Percentiles rank a stretch among this genome's conserved stretches.
Conservation (phyloP, 2,797 vertebrate genomes). For the Anisognathus igniventris region DNA sequence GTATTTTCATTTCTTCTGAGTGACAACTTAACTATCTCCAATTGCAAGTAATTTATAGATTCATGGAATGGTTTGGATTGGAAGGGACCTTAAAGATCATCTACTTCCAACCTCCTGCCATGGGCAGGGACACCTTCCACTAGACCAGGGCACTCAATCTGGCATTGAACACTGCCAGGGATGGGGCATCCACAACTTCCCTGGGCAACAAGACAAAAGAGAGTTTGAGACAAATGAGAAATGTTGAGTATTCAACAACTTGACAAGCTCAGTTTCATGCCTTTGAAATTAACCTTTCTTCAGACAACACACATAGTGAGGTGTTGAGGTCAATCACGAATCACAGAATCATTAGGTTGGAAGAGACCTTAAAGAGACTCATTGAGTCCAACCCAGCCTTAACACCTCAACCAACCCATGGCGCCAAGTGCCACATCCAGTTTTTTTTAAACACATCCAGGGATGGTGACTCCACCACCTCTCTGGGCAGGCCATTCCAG, state of each 20-base stretch:
- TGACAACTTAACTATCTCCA: neutral
- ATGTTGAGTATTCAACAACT: neutral
- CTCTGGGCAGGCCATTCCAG: neutral
- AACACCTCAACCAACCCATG: neutral
- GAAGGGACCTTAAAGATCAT: neutral
- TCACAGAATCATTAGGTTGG: fast-evolving
- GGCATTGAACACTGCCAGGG: neutral
- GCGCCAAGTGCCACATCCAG: fast-evolving
- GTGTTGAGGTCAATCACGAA: neutral
- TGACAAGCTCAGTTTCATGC: neutral
- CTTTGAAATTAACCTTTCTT: neutral
- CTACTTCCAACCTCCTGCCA: neutral
- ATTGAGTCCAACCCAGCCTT: neutral
- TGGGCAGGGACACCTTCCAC: neutral
- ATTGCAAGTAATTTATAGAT: neutral
- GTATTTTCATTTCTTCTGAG: neutral
- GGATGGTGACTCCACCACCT: neutral
- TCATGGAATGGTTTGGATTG: neutral
- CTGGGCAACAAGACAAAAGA: neutral
- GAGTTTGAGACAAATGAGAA: neutral
- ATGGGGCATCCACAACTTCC: neutral
- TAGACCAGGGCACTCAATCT: neutral
- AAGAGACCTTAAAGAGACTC: neutral
- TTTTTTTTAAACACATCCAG: neutral
- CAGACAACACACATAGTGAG: neutral